Base-by-base conservation (phyloP, 2,113 vertebrate genomes). In the Pterocles burchelli region DNA sequence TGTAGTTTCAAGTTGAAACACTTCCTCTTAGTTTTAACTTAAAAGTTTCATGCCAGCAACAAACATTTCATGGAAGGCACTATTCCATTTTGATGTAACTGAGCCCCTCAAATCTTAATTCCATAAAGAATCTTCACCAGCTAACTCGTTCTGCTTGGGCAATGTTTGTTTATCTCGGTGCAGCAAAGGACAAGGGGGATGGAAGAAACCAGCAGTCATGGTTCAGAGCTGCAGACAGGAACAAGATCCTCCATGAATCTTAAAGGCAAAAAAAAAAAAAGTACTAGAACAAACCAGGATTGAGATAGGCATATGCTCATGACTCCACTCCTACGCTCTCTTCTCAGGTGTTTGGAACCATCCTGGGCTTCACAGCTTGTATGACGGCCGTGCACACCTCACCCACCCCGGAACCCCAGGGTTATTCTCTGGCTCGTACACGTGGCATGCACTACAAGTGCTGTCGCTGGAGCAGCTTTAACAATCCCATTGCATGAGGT, bases 401-500 rank as follows among this genome's bases (percentile, higher is more conserved):
- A 1, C 48, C 55, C 3, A 16, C 1, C 48, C 77, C 7, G 11
- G 25, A 7, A 59, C 14, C 45, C 13, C 10, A 18, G 76, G 22
- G 63, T 17, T 81, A 4, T 11, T 10, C 14, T 4, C 34, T 11
- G 58, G 28, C 57, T 65, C 7, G 13, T 26, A 38, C 15, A 12
- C 1, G 1, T 8, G 6, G 2, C 46, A 8, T 3, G 14, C 10
- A 4, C 59, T 70, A 12, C 7, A 13, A 48, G 36, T 1, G 21
- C 57, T 79, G 77, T 72, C 1, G 1, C 1, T 70, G 71, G 61
- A 86, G 38, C 52, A 38, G 18, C 22, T 55, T 48, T 49, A 41
- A 59, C 19, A 51, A 26, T 6, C 17, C 72, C 18, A 17, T 11
- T 1, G 2, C 13, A 20, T 16, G 5, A 21, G 8, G 13, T 8